phyloP scores from a whole-genome alignment of 2,888 invertebrate species.

The Biston betularia region DNA sequence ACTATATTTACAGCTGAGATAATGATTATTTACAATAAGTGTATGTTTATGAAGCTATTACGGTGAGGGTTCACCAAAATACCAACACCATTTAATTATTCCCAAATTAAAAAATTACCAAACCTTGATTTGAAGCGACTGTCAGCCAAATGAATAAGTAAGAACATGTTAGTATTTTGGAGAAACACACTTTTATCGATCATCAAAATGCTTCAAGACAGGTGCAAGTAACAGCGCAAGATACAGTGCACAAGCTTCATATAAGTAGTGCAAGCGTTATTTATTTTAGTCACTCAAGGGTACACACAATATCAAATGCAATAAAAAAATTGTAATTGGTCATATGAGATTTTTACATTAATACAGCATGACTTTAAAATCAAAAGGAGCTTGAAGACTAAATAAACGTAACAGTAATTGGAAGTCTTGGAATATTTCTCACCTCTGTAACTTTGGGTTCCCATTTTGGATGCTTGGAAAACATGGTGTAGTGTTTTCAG shows the following conservation, averaged over 20 bases:
- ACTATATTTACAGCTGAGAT: slow-evolving; percentile 2
- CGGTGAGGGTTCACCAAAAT: slow-evolving; percentile 82
- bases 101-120: slow-evolving; percentile 60
- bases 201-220: slow-evolving; percentile 49
- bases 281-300: slow-evolving; percentile 57
- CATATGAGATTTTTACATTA: slow-evolving; percentile 15
- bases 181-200: slow-evolving; percentile 62
- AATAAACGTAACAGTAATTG: slow-evolving; percentile 18
- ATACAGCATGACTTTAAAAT: slow-evolving; percentile 15
- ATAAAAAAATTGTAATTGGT: slow-evolving; percentile 38
- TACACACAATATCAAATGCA: slow-evolving; percentile 45
- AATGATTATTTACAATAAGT: slow-evolving; percentile 23
- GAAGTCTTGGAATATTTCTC: slow-evolving; percentile 52
- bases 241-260: slow-evolving; percentile 72
- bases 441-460: slow-evolving; percentile 77
- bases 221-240: slow-evolving; percentile 65
- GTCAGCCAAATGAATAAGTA: slow-evolving; percentile 57
- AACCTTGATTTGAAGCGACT: slow-evolving; percentile 68
- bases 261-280: slow-evolving; percentile 63
- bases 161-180: slow-evolving; percentile 85
- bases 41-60: slow-evolving; percentile 72
- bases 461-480: slow-evolving; percentile 80
- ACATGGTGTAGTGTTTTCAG: slow-evolving; percentile 78
- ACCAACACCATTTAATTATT: slow-evolving; percentile 81
- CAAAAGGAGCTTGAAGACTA: slow-evolving; percentile 34